Conservation (phyloP, 2,888 invertebrate species). For the Aspidiotus rigidus region DNA sequence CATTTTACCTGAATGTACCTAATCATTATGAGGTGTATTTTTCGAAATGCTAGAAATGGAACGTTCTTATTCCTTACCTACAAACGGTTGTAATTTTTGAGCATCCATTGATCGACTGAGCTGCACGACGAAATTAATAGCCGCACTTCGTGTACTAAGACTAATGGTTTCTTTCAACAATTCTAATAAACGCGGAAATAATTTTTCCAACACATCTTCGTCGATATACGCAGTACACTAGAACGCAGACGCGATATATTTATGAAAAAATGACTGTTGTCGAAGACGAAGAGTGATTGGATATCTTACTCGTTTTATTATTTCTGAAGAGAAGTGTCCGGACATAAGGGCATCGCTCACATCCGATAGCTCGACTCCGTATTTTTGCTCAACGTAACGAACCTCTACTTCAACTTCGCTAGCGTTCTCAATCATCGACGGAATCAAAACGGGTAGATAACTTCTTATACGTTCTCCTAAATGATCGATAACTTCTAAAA, state of each 20-base stretch:
- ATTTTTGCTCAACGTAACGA: conserved; percentile 6
- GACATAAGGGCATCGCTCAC: conserved; percentile 12
- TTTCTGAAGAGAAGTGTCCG: conserved; percentile 13
- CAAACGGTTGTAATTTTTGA: conserved; percentile 26
- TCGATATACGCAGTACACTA: conserved; percentile 50
- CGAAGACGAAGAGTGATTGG: no score
- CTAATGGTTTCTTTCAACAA: conserved; percentile 69
- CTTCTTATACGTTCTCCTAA: conserved; percentile 11
- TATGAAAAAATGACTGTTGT: background rate
- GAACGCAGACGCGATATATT: background rate
- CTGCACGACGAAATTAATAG: conserved; percentile 67
- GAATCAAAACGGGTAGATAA: conserved; percentile 17
- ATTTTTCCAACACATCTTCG: conserved; percentile 58
- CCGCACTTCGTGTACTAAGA: conserved; percentile 73
- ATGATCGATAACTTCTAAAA: conserved; percentile 22
- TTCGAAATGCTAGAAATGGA: no score
- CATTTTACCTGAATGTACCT: conserved; percentile 48
- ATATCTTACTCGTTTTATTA: conserved; percentile 13
- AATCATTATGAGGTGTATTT: no score
- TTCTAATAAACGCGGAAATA: conserved; percentile 72
- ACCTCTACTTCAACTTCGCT: conserved; percentile 16
- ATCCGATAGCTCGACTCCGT: conserved; percentile 7
- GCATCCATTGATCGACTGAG: conserved; percentile 42
- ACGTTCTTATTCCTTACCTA: background rate
- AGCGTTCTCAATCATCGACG: conserved; percentile 20